Conservation (phyloP, 2,888 invertebrate species). For the Cryptocheilus praepositus region DNA sequence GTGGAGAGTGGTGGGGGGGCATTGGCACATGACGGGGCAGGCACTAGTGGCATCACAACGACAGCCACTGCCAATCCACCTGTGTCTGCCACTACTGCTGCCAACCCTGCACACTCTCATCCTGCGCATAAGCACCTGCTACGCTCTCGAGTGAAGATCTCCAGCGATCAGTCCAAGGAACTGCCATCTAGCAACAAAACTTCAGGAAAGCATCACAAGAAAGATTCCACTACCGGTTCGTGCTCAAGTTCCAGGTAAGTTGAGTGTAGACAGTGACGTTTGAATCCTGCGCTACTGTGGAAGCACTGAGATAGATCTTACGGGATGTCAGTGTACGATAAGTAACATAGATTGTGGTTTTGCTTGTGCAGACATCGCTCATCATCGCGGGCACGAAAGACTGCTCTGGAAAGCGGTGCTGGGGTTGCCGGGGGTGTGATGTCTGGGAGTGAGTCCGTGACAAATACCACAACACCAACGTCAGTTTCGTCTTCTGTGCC, state of each 20-base stretch:
- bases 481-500: slow-evolving; percentile 65
- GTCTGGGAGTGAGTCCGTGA: slow-evolving; percentile 69
- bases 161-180: slow-evolving; percentile 67
- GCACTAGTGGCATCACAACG: slow-evolving; percentile 69
- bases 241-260: slow-evolving; percentile 80
- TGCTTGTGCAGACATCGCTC: slow-evolving; percentile 72
- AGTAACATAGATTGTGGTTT: slow-evolving; percentile 1
- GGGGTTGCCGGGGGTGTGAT: slow-evolving; percentile 63
- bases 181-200: slow-evolving; percentile 73
- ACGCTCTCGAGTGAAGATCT: slow-evolving; percentile 69
- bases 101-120: slow-evolving; percentile 76
- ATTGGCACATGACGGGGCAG: slow-evolving; percentile 74
- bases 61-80: slow-evolving; percentile 68
- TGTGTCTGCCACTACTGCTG: slow-evolving; percentile 69
- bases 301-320: neutral
- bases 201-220: slow-evolving; percentile 70
- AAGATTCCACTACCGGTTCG: slow-evolving; percentile 80
- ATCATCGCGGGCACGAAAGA: slow-evolving; percentile 74
- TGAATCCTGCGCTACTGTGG: neutral
- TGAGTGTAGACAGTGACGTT: neutral
- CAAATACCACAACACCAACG: slow-evolving; percentile 65
- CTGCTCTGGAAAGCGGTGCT: slow-evolving; percentile 76
- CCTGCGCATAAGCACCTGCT: slow-evolving; percentile 71
- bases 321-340: slow-evolving; percentile 2
- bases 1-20: slow-evolving; percentile 73